These are phyloP conservation scores for Embiotoca jacksoni DNA, from an alignment of 2,113 vertebrate species.

Conservation along the genomic window DNA sequence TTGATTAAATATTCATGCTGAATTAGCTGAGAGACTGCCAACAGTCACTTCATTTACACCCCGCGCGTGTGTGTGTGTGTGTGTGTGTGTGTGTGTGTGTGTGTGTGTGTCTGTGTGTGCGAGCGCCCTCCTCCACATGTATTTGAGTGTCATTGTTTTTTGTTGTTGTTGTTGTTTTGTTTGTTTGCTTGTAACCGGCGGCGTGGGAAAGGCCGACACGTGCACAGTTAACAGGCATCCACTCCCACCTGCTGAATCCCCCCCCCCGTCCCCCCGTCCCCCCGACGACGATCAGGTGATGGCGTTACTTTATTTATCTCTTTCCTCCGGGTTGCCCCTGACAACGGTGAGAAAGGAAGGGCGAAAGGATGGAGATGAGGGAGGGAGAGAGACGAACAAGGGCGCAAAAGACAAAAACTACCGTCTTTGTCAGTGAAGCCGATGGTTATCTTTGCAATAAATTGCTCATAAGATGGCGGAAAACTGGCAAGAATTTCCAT, in stretches of 20 bases:
- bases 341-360: conserved; percentile 55
- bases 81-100: conserved; percentile 33
- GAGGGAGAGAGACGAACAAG: conserved; percentile 15
- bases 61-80: not conserved
- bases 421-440: not conserved
- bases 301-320: conserved; percentile 46
- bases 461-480: not conserved
- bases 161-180: not conserved
- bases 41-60: conserved; percentile 63
- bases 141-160: not conserved
- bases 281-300: conserved; percentile 47
- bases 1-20: conserved; percentile 75
- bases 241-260: conserved; percentile 57
- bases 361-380: conserved; percentile 29
- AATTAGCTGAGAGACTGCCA: conserved; percentile 66
- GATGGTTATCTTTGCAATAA: not conserved
- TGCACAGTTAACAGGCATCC: not conserved
- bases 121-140: conserved; percentile 26
- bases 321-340: conserved; percentile 69
- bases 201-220: conserved; percentile 3
- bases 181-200: not conserved
- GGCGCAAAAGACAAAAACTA: not conserved
- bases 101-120: conserved; percentile 14
- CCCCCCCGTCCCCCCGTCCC: conserved; percentile 35
- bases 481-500: not conserved